A percentile compares a stretch with the other conserved stretches of the same genome.
Evolutionary conservation across 64 coral and sea anemone genomes (phyloP).

Genomic region (Orbicella faveolata): DNA sequence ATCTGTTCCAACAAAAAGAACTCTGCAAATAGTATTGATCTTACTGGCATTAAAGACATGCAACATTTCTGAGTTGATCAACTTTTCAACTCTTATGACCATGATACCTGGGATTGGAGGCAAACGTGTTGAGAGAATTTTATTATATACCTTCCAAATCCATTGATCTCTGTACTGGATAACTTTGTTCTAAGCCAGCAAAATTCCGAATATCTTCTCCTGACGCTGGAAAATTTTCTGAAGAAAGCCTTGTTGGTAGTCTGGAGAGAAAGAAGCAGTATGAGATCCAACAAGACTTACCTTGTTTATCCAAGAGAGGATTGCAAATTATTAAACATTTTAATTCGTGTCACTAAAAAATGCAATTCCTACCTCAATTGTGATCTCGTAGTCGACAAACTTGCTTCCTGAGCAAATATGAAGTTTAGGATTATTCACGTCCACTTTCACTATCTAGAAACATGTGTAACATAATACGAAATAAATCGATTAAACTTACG

Average conservation of each 20-base stretch:
- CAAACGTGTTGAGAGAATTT: too few species aligned
- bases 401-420: constrained; percentile 65
- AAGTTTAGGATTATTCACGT: constrained; percentile 73
- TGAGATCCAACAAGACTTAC: neutral
- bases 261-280: constrained; percentile 32
- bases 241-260: constrained; percentile 92
- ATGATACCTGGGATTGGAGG: too few species aligned
- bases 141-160: constrained; percentile 69
- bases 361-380: constrained; percentile 69
- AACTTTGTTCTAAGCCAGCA: constrained; percentile 89
- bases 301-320: too few species aligned
- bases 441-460: constrained; percentile 53
- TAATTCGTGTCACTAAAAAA: neutral
- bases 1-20: too few species aligned
- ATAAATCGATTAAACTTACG: neutral
- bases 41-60: too few species aligned
- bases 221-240: constrained; percentile 74
- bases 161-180: constrained; percentile 70
- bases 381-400: constrained; percentile 94
- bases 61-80: too few species aligned
- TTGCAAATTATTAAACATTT: too few species aligned
- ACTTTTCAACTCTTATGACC: too few species aligned
- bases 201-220: constrained; percentile 96
- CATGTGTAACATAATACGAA: neutral
- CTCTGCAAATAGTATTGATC: too few species aligned